A percentile compares a stretch with the other conserved stretches of the same genome.
phyloP scores from a whole-genome alignment of 2,797 vertebrate species.

The Sardinella longiceps region DNA sequence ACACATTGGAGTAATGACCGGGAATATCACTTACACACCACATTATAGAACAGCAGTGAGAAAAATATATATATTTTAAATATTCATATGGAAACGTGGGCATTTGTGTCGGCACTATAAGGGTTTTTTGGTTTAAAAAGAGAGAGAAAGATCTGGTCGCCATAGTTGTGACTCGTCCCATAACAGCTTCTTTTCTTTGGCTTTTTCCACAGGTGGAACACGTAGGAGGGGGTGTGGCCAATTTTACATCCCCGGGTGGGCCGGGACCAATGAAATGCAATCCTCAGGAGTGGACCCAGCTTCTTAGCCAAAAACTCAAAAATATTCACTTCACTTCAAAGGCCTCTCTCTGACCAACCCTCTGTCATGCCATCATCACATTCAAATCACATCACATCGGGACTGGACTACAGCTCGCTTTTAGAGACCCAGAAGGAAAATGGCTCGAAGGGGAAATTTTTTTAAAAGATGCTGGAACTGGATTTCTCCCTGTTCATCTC shows the following conservation, averaged over 20 bases:
- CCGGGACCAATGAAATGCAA: conserved; percentile 97
- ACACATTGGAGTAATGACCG: conserved; percentile 47
- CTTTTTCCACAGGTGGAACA: conserved; percentile 94
- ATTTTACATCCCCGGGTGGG: conserved; percentile 93
- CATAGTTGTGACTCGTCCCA: conserved; percentile 58
- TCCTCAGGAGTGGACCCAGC: conserved; percentile 96
- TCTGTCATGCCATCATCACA: conserved; percentile 74
- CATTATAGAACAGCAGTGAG: conserved; percentile 58
- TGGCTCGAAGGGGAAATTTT: conserved; percentile 82
- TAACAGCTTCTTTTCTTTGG: conserved; percentile 68
- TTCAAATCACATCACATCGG: conserved; percentile 65
- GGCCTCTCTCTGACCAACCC: conserved; percentile 87
- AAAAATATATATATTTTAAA: conserved; percentile 44
- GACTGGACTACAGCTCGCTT: conserved; percentile 89
- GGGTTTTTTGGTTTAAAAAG: neutral
- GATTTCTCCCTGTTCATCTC: conserved; percentile 68
- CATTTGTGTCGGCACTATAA: neutral
- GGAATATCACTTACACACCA: conserved; percentile 68
- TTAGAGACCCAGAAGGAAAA: conserved; percentile 80
- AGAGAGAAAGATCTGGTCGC: conserved; percentile 31
- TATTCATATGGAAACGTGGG: conserved; percentile 30
- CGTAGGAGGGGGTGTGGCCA: conserved; percentile 90
- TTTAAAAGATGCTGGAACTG: conserved; percentile 82
- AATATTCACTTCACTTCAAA: conserved; percentile 77
- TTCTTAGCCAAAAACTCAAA: conserved; percentile 80